Conservation (phyloP, 2,797 vertebrate genomes). For the Psittacula derbiana region DNA sequence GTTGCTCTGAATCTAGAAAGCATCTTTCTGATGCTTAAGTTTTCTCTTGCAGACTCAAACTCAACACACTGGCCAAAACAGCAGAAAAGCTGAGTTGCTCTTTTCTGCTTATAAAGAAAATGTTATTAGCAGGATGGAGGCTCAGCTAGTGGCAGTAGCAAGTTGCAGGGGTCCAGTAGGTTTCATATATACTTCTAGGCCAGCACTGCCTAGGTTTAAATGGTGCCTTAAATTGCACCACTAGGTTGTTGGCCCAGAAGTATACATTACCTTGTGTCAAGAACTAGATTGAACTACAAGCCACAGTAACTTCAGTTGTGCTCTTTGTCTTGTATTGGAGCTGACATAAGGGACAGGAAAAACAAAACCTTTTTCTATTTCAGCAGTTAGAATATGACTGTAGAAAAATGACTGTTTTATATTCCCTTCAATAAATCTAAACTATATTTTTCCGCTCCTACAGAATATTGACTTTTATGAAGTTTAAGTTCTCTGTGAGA, state of each 20-base stretch:
- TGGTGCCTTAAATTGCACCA: not conserved
- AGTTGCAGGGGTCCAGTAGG: not conserved
- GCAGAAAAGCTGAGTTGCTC: not conserved
- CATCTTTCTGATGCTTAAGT: not conserved
- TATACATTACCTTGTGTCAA: not conserved
- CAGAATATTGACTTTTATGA: not conserved
- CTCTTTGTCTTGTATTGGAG: not conserved
- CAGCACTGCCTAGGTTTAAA: not conserved
- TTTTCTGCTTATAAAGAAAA: not conserved
- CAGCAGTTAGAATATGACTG: not conserved
- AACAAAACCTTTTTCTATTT: not conserved
- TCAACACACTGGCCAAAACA: not conserved
- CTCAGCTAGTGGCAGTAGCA: not conserved
- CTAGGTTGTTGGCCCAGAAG: not conserved
- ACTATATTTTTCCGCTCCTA: not conserved
- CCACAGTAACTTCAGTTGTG: not conserved
- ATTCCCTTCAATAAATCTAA: not conserved
- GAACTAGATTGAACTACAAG: not conserved
- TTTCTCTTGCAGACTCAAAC: no score
- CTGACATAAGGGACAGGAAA: not conserved
- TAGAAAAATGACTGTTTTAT: not conserved
- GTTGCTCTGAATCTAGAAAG: not conserved
- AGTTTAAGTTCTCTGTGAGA: not conserved
- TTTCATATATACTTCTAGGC: not conserved
- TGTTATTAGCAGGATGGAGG: not conserved